These are phyloP conservation scores for Drosophila leonis DNA, from an alignment of 2,888 invertebrate species.

Conservation along the genomic window DNA sequence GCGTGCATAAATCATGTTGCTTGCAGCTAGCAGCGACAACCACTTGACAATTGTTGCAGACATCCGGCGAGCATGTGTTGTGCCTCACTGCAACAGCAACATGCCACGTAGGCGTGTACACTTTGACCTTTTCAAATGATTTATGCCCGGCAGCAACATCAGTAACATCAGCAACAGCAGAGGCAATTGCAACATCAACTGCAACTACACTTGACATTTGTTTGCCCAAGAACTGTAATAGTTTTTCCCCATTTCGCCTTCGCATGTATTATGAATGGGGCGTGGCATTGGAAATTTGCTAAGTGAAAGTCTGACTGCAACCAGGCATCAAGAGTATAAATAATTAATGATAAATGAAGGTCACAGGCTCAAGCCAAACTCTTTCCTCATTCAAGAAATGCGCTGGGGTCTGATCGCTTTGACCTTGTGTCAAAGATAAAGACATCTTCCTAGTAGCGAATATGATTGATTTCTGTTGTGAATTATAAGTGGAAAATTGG, in stretches of 20 bases:
- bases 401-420: slow-evolving; percentile 54
- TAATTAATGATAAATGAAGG: slow-evolving; percentile 57
- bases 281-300: slow-evolving; percentile 23
- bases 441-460: slow-evolving; percentile 3
- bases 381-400: slow-evolving; percentile 5
- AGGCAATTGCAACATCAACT: slow-evolving; percentile 25
- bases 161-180: slow-evolving; percentile 40
- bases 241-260: slow-evolving; percentile 25
- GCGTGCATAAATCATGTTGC: slow-evolving; percentile 66
- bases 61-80: slow-evolving; percentile 68
- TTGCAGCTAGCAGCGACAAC: slow-evolving; percentile 32
- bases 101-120: slow-evolving; percentile 65
- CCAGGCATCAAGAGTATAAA: slow-evolving; percentile 12
- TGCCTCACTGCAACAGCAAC: slow-evolving; percentile 43
- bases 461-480: slow-evolving; percentile 41
- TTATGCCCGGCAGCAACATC: slow-evolving; percentile 53
- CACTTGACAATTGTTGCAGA: slow-evolving; percentile 70
- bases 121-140: slow-evolving; percentile 73
- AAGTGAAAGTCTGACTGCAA: slow-evolving; percentile 61
- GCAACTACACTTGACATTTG: slow-evolving; percentile 64
- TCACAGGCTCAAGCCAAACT: slow-evolving; percentile 38
- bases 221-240: slow-evolving; percentile 27
- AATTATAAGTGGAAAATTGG: background rate
- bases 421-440: slow-evolving; percentile 44
- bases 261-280: slow-evolving; percentile 32